phyloP scores from a whole-genome alignment of 2,797 vertebrate species.

The Peromyscus melanophrys region DNA sequence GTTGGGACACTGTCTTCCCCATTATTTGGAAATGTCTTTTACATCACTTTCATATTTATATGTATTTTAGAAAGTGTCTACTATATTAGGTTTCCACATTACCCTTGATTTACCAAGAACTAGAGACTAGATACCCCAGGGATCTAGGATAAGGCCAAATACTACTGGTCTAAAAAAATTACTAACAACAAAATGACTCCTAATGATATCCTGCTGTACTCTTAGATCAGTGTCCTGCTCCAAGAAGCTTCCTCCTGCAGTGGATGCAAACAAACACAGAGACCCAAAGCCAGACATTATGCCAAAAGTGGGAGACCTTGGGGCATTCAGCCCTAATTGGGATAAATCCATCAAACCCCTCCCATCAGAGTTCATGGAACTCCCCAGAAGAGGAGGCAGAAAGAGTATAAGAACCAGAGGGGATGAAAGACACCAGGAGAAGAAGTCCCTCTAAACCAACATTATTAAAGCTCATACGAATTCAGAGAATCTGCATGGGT shows the following conservation, averaged over 20 bases:
- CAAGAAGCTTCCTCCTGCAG: background rate
- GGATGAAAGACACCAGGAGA: background rate
- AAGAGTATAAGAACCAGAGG: background rate
- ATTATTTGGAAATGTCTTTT: background rate
- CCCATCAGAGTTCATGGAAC: background rate
- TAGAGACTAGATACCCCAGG: background rate
- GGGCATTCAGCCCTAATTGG: background rate
- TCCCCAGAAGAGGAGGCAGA: background rate
- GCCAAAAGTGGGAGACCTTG: background rate
- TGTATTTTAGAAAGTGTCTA: background rate
- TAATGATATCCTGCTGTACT: background rate
- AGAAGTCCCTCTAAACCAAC: background rate
- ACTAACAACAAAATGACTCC: background rate
- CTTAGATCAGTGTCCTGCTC: background rate
- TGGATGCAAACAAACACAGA: background rate
- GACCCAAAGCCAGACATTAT: background rate
- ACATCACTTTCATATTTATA: background rate
- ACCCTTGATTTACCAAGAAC: background rate
- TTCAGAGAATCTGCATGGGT: background rate
- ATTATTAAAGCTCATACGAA: background rate
- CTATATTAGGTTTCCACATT: background rate
- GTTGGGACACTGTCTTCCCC: background rate
- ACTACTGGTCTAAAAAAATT: background rate
- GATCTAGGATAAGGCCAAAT: background rate
- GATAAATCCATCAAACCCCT: background rate